phyloP scores from a whole-genome alignment of 2,113 vertebrate species.

The Ceuthmochares aereus region DNA sequence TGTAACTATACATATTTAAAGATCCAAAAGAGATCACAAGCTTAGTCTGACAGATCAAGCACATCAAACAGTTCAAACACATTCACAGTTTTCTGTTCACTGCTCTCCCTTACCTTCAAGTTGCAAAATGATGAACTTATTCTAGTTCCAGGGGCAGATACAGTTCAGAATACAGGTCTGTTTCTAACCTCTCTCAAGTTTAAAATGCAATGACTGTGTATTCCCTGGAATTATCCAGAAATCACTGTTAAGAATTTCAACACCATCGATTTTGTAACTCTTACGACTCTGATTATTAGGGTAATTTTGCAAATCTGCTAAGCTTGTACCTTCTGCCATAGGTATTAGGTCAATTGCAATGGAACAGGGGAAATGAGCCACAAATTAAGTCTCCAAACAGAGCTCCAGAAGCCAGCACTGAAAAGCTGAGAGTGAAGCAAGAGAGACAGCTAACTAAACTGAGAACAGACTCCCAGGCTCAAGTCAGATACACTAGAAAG shows the following conservation, averaged over 20 bases:
- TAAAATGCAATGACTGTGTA: not conserved
- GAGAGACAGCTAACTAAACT: not conserved
- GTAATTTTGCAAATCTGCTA: not conserved
- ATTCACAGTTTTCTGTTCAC: not conserved
- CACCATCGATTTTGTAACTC: rapidly evolving
- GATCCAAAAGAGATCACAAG: not conserved
- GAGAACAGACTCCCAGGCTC: not conserved
- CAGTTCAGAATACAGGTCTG: not conserved
- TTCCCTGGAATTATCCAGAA: not conserved
- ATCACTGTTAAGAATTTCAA: not conserved
- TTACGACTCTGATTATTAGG: not conserved
- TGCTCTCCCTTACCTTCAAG: not conserved
- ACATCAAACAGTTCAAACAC: not conserved
- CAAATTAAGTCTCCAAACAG: not conserved
- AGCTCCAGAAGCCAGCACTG: not conserved
- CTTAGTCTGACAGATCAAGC: not conserved
- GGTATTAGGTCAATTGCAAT: not conserved
- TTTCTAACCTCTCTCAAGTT: not conserved
- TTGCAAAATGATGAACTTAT: not conserved
- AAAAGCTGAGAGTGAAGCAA: not conserved
- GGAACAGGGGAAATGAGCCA: not conserved
- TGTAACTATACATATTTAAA: not conserved
- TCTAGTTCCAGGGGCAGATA: not conserved
- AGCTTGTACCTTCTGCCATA: not conserved
- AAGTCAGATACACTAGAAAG: not conserved